These are phyloP conservation scores for Ophion ellenae DNA, from an alignment of 2,888 invertebrate species.

Conservation along the genomic window DNA sequence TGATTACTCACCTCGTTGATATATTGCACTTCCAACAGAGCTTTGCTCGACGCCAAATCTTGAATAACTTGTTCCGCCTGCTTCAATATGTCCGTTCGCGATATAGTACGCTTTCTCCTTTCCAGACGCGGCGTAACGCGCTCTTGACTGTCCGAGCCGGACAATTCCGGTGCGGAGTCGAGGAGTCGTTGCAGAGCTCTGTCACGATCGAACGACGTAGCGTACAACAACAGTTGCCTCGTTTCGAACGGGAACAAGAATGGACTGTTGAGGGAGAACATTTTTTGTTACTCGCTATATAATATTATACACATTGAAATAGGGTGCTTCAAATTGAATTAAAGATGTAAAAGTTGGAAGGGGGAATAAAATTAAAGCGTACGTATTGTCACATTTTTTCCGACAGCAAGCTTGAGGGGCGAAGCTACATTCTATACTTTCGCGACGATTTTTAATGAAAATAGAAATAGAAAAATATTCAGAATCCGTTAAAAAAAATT, in stretches of 20 bases:
- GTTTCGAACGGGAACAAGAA: constrained; percentile 99
- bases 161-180: constrained; percentile 95
- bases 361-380: too few species aligned
- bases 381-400: not conserved
- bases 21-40: constrained; percentile 94
- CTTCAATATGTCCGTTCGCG: constrained; percentile 94
- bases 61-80: constrained; percentile 98
- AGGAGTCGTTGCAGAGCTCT: constrained; percentile 97
- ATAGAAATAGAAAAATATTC: too few species aligned
- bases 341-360: too few species aligned
- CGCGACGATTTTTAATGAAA: too few species aligned
- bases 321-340: too few species aligned
- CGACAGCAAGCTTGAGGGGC: too few species aligned
- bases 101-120: constrained; percentile 95
- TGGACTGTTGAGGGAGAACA: constrained; percentile 86
- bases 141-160: constrained; percentile 90
- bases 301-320: not conserved
- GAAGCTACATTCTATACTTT: too few species aligned
- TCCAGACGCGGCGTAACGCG: constrained; percentile 97
- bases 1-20: constrained; percentile 81
- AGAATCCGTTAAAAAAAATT: too few species aligned
- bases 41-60: constrained; percentile 96
- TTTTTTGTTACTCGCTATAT: not conserved
- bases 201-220: constrained; percentile 98
- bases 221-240: constrained; percentile 97